Conservation (phyloP, 2,797 vertebrate genomes). For the Lepilemur ruficaudatus region DNA sequence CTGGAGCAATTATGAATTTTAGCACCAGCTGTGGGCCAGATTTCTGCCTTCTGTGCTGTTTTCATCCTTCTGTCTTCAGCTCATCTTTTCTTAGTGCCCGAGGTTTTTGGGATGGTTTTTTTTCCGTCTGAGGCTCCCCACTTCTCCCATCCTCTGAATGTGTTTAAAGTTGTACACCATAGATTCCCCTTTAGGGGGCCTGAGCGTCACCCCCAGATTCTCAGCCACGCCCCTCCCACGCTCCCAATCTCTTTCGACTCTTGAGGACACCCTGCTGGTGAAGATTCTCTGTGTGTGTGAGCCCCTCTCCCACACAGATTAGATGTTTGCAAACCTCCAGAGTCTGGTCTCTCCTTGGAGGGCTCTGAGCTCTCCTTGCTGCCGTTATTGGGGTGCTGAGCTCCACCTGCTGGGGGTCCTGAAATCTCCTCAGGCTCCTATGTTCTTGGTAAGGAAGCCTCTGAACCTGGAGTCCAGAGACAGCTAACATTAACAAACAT, state of each 20-base stretch:
- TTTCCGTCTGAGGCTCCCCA: not conserved
- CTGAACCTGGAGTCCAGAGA: not conserved
- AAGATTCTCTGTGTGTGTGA: not conserved
- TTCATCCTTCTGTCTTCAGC: not conserved
- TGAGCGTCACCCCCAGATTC: not conserved
- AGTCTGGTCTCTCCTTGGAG: not conserved
- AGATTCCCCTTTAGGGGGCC: not conserved
- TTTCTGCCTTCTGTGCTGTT: not conserved
- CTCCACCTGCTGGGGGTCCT: not conserved
- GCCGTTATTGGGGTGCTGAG: not conserved
- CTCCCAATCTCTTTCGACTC: not conserved
- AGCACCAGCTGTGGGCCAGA: no score
- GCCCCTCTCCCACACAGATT: not conserved
- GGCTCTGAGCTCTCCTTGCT: not conserved
- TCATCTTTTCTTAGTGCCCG: not conserved
- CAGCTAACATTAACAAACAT: not conserved
- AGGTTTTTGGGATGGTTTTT: not conserved
- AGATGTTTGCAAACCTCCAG: not conserved
- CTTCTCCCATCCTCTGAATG: not conserved
- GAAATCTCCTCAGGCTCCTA: not conserved
- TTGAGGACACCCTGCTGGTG: not conserved
- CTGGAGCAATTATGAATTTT: not conserved
- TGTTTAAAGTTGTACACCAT: no score
- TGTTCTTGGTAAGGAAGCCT: not conserved
- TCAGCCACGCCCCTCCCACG: rapidly evolving